These are phyloP conservation scores for Lethrus apterus DNA, from an alignment of 1,140 invertebrate species.

Conservation along the genomic window DNA sequence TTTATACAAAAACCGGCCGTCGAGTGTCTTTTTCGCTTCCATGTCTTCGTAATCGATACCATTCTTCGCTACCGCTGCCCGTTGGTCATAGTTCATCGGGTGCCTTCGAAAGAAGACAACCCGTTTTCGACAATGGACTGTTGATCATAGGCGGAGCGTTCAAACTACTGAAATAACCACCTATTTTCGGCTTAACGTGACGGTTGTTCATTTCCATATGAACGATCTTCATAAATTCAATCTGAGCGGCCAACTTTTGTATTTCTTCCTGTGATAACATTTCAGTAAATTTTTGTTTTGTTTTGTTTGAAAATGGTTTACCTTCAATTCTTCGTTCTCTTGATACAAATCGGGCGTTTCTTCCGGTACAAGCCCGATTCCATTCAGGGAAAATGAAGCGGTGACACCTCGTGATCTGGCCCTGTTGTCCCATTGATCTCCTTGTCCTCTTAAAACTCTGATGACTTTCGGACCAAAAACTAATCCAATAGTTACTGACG, in stretches of 20 bases:
- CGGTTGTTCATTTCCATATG: conserved; percentile 88
- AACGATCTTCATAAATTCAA: conserved; percentile 88
- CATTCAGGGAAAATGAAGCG: conserved; percentile 77
- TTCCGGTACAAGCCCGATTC: conserved; percentile 69
- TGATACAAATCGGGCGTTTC: conserved; percentile 78
- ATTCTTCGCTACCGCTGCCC: conserved; percentile 14
- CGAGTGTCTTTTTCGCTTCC: conserved; percentile 21
- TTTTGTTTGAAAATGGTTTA: conserved; percentile 32
- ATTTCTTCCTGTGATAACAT: conserved; percentile 67
- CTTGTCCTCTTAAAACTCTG: conserved; percentile 70
- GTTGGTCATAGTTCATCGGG: conserved; percentile 33
- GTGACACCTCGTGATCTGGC: conserved; percentile 70
- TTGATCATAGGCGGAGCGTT: conserved; percentile 44
- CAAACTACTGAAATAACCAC: conserved; percentile 62
- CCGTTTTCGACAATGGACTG: conserved; percentile 42
- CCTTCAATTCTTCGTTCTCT: conserved; percentile 86
- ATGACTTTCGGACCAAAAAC: conserved; percentile 83
- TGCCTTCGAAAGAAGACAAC: conserved; percentile 32
- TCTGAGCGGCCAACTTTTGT: conserved; percentile 82
- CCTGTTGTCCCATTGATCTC: conserved; percentile 78
- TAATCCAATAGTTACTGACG: conserved; percentile 72
- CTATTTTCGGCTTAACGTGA: conserved; percentile 74
- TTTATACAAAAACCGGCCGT: conserved; percentile 18
- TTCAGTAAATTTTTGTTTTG: neutral
- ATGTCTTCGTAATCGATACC: conserved; percentile 18